These are phyloP conservation scores for Clarias gariepinus DNA, from an alignment of 2,113 vertebrate genomes.

Conservation along the genomic window DNA sequence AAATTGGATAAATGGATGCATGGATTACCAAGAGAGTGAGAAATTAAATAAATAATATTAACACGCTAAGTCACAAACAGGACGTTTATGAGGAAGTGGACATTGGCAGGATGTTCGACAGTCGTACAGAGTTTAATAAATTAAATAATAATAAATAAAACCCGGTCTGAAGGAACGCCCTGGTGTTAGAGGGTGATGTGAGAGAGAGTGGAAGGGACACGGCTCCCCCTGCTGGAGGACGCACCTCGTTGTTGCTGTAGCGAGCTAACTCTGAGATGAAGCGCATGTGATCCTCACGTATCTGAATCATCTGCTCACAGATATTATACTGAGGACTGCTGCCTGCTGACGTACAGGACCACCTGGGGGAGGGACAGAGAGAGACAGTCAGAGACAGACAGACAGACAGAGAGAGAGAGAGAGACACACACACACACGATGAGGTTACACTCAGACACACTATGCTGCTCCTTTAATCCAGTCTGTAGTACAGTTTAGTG, in stretches of 20 bases:
- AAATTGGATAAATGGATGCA: background rate
- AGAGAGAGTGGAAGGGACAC: no score
- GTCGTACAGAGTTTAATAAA: no score
- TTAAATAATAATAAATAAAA: no score
- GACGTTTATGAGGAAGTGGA: no score
- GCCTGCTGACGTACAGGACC: slow-evolving; percentile 79
- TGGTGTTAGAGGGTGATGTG: background rate
- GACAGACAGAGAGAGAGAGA: no score
- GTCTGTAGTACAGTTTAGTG: no score
- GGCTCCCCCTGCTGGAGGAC: slow-evolving; percentile 22
- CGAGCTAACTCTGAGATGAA: slow-evolving; percentile 98
- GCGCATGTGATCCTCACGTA: slow-evolving; percentile 97
- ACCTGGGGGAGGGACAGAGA: slow-evolving; percentile 54
- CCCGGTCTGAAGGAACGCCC: no score
- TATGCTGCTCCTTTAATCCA: no score
- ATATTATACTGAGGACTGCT: slow-evolving; percentile 99
- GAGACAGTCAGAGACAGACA: background rate
- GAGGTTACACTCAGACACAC: no score
- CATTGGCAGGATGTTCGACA: no score
- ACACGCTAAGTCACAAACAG: background rate
- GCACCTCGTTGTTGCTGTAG: slow-evolving; percentile 96
- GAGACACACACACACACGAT: background rate
- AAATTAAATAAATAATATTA: background rate
- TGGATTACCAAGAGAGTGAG: background rate
- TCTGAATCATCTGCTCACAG: slow-evolving; percentile 98